Evolutionary conservation across 2,888 invertebrate species (phyloP).

Genomic region (Hirtodrosophila confusa): DNA sequence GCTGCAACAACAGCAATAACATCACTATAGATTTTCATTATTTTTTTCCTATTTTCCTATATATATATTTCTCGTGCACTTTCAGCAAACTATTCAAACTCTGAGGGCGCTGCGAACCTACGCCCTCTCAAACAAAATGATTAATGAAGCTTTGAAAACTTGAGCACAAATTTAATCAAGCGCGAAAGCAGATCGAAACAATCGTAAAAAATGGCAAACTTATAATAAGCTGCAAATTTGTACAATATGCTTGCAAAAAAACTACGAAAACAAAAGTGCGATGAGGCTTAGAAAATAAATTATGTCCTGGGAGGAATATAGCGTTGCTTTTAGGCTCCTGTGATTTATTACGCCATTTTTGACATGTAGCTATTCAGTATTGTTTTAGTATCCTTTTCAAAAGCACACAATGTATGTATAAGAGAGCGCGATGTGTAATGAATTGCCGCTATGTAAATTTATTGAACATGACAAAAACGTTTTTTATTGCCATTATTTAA

Average conservation of each 20-base stretch:
- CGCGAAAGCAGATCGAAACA: constrained; percentile 69
- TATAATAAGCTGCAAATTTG: constrained; percentile 75
- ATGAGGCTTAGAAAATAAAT: constrained; percentile 67
- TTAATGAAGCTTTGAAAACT: constrained; percentile 72
- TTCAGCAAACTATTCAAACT: constrained; percentile 42
- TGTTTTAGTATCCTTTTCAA: constrained; percentile 12
- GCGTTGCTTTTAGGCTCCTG: constrained; percentile 26
- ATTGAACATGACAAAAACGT: constrained; percentile 16
- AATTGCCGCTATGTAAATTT: constrained; percentile 43
- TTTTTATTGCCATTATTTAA: constrained; percentile 19
- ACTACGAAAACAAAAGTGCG: constrained; percentile 30
- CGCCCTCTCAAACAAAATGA: constrained; percentile 55
- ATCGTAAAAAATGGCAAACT: constrained; percentile 57
- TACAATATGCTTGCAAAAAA: constrained; percentile 56
- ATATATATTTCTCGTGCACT: constrained; percentile 19
- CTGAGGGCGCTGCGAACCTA: not conserved
- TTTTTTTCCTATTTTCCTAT: not conserved
- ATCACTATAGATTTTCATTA: constrained; percentile 39
- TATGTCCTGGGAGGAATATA: constrained; percentile 33
- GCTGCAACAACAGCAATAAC: constrained; percentile 27
- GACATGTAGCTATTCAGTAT: constrained; percentile 56
- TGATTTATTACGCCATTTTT: constrained; percentile 75
- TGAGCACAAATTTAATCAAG: constrained; percentile 78
- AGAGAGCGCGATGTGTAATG: constrained; percentile 30
- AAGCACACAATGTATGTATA: not conserved